Conservation (phyloP, 2,797 vertebrate species). For the Rhabdomys pumilio region DNA sequence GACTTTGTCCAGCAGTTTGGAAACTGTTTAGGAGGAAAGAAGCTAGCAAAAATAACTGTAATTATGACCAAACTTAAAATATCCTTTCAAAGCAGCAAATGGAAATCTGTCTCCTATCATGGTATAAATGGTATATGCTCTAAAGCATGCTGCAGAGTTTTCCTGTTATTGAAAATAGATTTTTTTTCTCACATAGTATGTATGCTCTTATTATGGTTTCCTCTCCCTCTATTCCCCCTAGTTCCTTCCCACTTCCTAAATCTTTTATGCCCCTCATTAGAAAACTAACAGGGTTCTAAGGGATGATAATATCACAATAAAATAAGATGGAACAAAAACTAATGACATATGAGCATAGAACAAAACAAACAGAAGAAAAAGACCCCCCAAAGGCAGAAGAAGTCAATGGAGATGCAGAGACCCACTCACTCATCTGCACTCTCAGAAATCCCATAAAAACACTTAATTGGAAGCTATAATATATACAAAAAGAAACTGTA, state of each 20-base stretch:
- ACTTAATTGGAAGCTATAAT: neutral
- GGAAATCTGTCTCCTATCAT: slow-evolving; percentile 74
- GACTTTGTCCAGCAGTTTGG: slow-evolving; percentile 64
- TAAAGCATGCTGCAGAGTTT: slow-evolving; percentile 75
- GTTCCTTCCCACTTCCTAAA: neutral
- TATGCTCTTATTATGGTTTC: too few species aligned
- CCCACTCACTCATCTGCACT: neutral
- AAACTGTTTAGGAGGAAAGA: slow-evolving; percentile 68
- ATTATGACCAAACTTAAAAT: slow-evolving; percentile 80
- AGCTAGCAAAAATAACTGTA: slow-evolving; percentile 68
- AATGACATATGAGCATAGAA: neutral
- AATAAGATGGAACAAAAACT: too few species aligned
- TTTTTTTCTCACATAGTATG: neutral
- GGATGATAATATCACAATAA: neutral
- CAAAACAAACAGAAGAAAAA: neutral
- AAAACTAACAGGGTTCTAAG: neutral
- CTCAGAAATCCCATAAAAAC: neutral
- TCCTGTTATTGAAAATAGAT: neutral
- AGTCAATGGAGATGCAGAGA: neutral
- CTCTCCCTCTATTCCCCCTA: neutral
- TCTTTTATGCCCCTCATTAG: neutral
- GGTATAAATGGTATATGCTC: slow-evolving; percentile 76
- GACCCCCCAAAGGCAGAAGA: neutral
- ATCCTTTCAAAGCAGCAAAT: slow-evolving; percentile 48
- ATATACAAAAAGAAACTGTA: too few species aligned